A percentile compares a stretch with the other conserved stretches of the same genome.
These are phyloP conservation scores for Thysanoteuthis rhombus DNA, from an alignment of 2,888 invertebrate species.

Conservation along the genomic window DNA sequence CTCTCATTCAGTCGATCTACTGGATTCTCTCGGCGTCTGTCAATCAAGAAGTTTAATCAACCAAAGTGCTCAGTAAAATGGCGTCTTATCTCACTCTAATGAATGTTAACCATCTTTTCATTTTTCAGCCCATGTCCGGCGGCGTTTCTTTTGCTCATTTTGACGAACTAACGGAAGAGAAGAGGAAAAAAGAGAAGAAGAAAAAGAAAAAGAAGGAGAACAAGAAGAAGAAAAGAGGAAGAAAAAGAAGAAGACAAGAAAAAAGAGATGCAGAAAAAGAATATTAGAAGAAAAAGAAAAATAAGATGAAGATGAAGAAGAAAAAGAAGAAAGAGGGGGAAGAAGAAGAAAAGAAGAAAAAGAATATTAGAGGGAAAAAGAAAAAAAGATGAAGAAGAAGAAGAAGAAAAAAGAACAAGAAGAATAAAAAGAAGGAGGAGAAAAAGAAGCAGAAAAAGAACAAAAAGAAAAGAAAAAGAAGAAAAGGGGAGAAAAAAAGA, in stretches of 20 bases:
- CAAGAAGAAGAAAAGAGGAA: too few relatives aligned
- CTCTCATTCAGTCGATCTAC: not conserved
- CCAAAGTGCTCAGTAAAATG: not conserved
- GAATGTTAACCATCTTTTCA: not conserved
- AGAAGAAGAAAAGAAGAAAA: not conserved
- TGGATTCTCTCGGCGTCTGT: not conserved
- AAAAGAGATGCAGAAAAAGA: not conserved
- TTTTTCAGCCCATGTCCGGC: not conserved
- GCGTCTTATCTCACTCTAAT: not conserved
- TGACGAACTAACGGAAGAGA: not conserved
- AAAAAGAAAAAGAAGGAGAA: not conserved
- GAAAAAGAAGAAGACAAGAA: too few relatives aligned
- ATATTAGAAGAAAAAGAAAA: not conserved
- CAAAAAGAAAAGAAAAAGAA: too few relatives aligned
- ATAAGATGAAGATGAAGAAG: too few relatives aligned
- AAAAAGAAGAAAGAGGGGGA: not conserved
- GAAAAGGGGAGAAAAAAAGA: too few relatives aligned
- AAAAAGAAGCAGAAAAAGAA: too few relatives aligned
- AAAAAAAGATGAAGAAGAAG: not conserved
- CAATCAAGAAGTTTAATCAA: not conserved
- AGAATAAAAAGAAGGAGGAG: too few relatives aligned
- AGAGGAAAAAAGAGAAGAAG: not conserved
- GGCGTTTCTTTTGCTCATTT: not conserved
- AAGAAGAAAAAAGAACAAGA: not conserved
- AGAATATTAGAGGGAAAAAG: not conserved